Evolutionary conservation across 2,113 vertebrate genomes (phyloP).

Genomic region (Excalfactoria chinensis): DNA sequence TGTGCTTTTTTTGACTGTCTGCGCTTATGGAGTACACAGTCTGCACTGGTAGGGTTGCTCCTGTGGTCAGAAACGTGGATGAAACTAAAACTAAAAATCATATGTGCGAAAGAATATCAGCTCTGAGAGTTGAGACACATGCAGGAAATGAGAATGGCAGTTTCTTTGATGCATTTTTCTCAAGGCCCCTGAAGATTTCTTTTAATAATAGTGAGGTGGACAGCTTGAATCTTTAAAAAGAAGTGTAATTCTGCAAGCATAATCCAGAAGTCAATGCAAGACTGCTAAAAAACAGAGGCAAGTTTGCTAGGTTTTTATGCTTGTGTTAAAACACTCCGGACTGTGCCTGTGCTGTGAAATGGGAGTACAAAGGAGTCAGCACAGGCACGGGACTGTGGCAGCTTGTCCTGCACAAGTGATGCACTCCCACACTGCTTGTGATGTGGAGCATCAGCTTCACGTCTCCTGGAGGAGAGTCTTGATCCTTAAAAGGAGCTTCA

Average conservation of each 20-base stretch:
- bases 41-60: neutral
- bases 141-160: neutral
- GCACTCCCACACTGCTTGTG: neutral
- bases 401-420: neutral
- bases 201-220: neutral
- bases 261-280: neutral
- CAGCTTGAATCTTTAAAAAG: neutral
- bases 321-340: neutral
- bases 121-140: neutral
- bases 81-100: neutral
- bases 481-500: neutral
- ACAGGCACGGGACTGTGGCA: neutral
- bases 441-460: accelerated
- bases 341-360: accelerated
- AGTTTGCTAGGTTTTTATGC: neutral
- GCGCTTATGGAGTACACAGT: neutral
- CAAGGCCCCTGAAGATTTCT: neutral
- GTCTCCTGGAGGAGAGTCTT: accelerated
- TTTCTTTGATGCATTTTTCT: neutral
- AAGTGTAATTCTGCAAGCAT: neutral
- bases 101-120: neutral
- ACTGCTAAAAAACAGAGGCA: neutral
- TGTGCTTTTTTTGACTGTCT: neutral
- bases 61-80: neutral
- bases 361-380: neutral